Evolutionary conservation across 92 coral and sea anemone genomes (phyloP), one percentile per base, ranked within the genome.

Genomic region (Umimayanthus chanpuru): DNA sequence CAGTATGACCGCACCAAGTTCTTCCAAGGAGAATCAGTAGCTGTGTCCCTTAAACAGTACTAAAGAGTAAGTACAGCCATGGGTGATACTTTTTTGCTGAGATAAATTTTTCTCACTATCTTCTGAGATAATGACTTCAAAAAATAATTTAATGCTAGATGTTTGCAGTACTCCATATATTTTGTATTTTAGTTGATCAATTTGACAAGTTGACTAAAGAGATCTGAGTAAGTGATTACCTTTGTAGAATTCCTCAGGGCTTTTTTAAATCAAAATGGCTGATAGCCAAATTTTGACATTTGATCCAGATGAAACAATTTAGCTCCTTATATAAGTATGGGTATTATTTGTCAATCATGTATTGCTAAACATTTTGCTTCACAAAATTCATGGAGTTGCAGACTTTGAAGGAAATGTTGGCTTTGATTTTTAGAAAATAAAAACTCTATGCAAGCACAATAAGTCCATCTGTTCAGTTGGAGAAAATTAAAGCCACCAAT

Each of bases 1-100:
- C 94, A 92, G 32, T 95, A 92, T 79, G 96, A 97, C 81, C 94
- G 99, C 71, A 83, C 95, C 87, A 95, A 91, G 82, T 94, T 93
- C 87, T 97, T 95, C 92, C 86, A 90, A 85, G 88, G 93, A 40
- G 93, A 95, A 81, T 87, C 94, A 16, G 91, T 90, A 28, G 93
- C 86, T 82, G 72, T 49, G 61, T 83, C 87, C n/a, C 87, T 83
- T 44, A 83, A 83, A 32, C 87, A 83, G 55, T 83, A 83, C 29
- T 83, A 47, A 47, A 47, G 7, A 83, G 78, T 83, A 47, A 83
- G 67, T 79, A 38, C 21, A 61, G 26, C 68, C 68, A 21, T 21
- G 70, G 50, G 16, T 26, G 68, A 61, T 61, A 61, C 26, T 20
- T 61, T 56, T 6, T 61, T 61, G 68, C 26, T 21, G 8, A 61